These are phyloP conservation scores for Cynaeus angustus DNA, from an alignment of 2,888 invertebrate species.

Conservation along the genomic window DNA sequence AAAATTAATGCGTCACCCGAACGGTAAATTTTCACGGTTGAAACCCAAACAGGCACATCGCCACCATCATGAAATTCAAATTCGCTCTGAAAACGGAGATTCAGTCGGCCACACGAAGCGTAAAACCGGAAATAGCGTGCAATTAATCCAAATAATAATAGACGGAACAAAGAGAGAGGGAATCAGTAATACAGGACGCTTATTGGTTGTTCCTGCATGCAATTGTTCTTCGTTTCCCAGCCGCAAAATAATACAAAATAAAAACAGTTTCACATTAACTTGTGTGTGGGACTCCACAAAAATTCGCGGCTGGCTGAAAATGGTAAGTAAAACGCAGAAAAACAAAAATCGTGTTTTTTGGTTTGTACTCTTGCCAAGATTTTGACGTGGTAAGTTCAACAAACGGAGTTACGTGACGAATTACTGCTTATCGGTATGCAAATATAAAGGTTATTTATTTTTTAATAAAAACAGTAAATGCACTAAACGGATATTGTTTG, in stretches of 20 bases:
- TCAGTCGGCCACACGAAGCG: slow-evolving; percentile 54
- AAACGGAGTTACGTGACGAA: too few species aligned
- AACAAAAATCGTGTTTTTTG: neutral
- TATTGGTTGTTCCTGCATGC: slow-evolving; percentile 57
- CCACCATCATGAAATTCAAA: slow-evolving; percentile 39
- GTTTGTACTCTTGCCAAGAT: too few species aligned
- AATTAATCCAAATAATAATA: slow-evolving; percentile 66
- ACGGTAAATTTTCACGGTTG: slow-evolving; percentile 29
- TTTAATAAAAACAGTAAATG: slow-evolving; percentile 8
- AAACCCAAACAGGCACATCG: neutral
- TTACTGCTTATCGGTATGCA: slow-evolving; percentile 6
- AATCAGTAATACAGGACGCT: slow-evolving; percentile 48
- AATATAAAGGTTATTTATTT: slow-evolving; percentile 17
- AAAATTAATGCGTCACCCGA: slow-evolving; percentile 7
- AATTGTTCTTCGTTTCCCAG: slow-evolving; percentile 59
- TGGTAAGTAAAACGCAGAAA: slow-evolving; percentile 22
- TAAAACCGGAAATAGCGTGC: slow-evolving; percentile 65
- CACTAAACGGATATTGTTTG: slow-evolving; percentile 12
- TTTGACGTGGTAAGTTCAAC: neutral
- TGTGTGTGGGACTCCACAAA: slow-evolving; percentile 46
- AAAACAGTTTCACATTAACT: slow-evolving; percentile 54
- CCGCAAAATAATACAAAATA: slow-evolving; percentile 58
- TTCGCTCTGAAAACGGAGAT: slow-evolving; percentile 45
- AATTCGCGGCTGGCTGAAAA: slow-evolving; percentile 21
- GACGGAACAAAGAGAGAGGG: slow-evolving; percentile 62